Evolutionary conservation across 2,888 invertebrate species (phyloP).

Genomic region (Siphonodentalium dalli): DNA sequence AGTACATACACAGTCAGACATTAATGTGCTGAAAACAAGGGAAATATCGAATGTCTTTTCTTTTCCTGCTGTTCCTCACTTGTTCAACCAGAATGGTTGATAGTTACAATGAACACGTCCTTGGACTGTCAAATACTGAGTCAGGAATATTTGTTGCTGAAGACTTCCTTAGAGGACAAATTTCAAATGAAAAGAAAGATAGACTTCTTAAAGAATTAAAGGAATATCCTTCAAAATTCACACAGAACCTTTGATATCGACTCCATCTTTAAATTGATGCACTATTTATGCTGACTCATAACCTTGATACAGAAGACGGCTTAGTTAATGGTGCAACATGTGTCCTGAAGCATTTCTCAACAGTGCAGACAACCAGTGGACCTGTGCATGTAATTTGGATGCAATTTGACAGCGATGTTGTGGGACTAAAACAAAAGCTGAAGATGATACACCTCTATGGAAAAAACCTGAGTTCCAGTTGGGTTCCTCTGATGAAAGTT

Average conservation of each 20-base stretch:
- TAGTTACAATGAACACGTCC: not conserved
- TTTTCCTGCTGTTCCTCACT: constrained; percentile 1
- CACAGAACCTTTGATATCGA: constrained; percentile 1
- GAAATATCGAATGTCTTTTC: not conserved
- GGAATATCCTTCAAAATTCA: not conserved
- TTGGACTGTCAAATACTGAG: not conserved
- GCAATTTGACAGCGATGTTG: not conserved
- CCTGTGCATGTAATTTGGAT: constrained; percentile 8
- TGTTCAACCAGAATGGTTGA: constrained; percentile 5
- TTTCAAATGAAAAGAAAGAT: too few species aligned
- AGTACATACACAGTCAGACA: constrained; percentile 4
- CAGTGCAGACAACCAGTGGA: constrained; percentile 3
- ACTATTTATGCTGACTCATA: constrained; percentile 11
- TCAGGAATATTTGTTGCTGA: too few species aligned
- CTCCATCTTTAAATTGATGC: constrained; percentile 3
- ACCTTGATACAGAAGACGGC: constrained; percentile 9
- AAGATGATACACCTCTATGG: not conserved
- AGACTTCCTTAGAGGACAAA: too few species aligned
- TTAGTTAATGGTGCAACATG: constrained; percentile 12
- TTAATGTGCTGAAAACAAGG: not conserved
- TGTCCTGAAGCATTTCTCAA: constrained; percentile 1
- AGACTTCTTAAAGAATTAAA: too few species aligned
- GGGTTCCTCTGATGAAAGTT: constrained; percentile 11
- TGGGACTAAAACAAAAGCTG: not conserved
- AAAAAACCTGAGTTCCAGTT: not conserved